These are phyloP conservation scores for Sinonovacula constricta DNA, from an alignment of 1,140 invertebrate species.

Conservation along the genomic window DNA sequence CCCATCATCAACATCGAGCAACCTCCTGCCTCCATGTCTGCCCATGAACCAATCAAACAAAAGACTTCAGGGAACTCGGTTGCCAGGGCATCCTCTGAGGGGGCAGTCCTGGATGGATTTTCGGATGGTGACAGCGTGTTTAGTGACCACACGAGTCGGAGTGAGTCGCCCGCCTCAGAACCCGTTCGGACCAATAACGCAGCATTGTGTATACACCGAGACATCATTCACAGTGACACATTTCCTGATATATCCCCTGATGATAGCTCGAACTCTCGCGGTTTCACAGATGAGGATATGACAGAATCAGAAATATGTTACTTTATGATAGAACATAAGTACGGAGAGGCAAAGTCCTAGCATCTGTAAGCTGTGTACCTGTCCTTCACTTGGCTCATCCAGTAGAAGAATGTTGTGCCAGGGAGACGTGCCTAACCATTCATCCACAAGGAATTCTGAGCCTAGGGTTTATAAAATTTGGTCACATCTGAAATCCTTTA, in stretches of 20 bases:
- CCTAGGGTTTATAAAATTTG: too few species aligned
- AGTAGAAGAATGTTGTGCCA: too few species aligned
- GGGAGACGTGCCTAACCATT: too few species aligned
- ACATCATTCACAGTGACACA: slow-evolving; percentile 74
- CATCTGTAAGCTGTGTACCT: slow-evolving; percentile 13
- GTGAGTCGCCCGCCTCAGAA: slow-evolving; percentile 74
- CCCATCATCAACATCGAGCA: slow-evolving; percentile 50
- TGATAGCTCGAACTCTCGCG: slow-evolving; percentile 39
- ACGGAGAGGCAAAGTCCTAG: slow-evolving; percentile 66
- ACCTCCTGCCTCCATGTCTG: slow-evolving; percentile 30
- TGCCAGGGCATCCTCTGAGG: slow-evolving; percentile 73
- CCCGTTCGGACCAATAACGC: slow-evolving; percentile 64
- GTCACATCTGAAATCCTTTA: too few species aligned
- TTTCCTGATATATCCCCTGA: slow-evolving; percentile 60
- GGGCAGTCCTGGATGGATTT: slow-evolving; percentile 70
- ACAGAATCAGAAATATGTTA: slow-evolving; percentile 62
- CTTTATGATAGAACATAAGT: slow-evolving; percentile 69
- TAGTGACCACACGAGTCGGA: slow-evolving; percentile 71
- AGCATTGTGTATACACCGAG: slow-evolving; percentile 58
- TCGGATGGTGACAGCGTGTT: slow-evolving; percentile 74
- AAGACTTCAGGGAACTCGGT: slow-evolving; percentile 71
- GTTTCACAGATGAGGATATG: slow-evolving; percentile 59
- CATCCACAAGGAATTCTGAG: too few species aligned
- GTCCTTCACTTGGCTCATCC: neutral
- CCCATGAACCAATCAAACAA: slow-evolving; percentile 55